phyloP scores from a whole-genome alignment of 23 tunicate genomes.

The Trididemnum nubilum region DNA sequence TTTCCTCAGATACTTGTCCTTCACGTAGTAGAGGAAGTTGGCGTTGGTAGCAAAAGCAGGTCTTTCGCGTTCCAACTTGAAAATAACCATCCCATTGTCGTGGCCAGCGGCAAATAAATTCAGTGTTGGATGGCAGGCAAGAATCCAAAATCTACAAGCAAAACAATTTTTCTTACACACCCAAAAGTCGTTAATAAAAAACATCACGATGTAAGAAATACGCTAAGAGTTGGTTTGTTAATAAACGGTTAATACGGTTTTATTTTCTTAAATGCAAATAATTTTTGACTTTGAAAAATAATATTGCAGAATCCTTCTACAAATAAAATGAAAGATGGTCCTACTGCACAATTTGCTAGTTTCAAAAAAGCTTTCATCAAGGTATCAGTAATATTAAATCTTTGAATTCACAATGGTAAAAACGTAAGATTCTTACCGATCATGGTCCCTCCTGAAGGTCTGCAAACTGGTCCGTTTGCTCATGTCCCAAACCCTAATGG shows the following conservation, averaged over 20 bases:
- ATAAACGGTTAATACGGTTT: too few relatives aligned
- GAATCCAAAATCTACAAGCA: conserved; percentile 78
- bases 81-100: conserved; percentile 90
- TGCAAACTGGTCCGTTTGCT: conserved; percentile 88
- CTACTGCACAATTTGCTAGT: too few relatives aligned
- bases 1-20: conserved; percentile 85
- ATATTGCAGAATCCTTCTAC: too few relatives aligned
- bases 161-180: too few relatives aligned
- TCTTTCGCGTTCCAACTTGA: conserved; percentile 93
- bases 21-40: conserved; percentile 92
- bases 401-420: not conserved
- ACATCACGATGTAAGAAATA: not conserved
- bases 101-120: conserved; percentile 99
- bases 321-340: too few relatives aligned
- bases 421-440: conserved; percentile 45
- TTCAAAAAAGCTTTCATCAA: not conserved
- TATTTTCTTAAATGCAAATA: too few relatives aligned
- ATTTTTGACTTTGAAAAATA: too few relatives aligned
- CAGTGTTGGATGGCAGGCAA: conserved; percentile 92
- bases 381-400: not conserved
- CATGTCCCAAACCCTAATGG: conserved; percentile 99
- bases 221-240: not conserved
- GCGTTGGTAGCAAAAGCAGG: conserved; percentile 94
- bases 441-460: conserved; percentile 95
- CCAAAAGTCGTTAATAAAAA: not conserved